phyloP scores from a whole-genome alignment of 1,140 invertebrate genomes.

The Orchestia grillus region DNA sequence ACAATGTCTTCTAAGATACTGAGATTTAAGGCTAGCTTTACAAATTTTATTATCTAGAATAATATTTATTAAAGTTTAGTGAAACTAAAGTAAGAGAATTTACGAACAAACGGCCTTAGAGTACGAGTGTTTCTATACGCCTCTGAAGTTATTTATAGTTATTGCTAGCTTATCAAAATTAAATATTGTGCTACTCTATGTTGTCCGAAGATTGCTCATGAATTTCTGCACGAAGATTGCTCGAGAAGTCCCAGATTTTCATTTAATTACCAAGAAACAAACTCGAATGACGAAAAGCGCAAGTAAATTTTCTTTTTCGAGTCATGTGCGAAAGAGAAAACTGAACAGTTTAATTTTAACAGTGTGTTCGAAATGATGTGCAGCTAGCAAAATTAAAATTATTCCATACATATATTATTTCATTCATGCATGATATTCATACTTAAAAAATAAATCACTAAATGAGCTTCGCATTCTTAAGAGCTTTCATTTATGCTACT shows the following conservation, averaged over 20 bases:
- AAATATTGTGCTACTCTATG: background rate
- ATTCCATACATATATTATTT: no score
- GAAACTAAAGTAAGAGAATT: background rate
- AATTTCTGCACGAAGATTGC: background rate
- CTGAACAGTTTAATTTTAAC: no score
- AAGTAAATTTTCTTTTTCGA: no score
- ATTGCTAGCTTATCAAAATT: background rate
- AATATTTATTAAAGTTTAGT: conserved; percentile 7
- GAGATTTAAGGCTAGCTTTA: background rate
- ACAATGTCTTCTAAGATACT: background rate
- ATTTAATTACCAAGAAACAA: background rate
- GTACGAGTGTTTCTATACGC: background rate
- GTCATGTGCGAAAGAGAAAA: no score
- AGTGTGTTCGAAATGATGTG: no score
- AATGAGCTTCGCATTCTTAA: no score
- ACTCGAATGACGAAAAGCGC: background rate
- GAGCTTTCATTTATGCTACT: no score
- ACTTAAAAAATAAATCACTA: no score
- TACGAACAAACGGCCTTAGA: background rate
- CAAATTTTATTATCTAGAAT: conserved; percentile 28
- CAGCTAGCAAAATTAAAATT: no score
- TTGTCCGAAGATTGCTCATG: background rate
- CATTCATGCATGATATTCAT: no score
- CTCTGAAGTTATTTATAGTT: background rate
- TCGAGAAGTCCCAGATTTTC: background rate